Evolutionary conservation across 2,113 vertebrate species (phyloP).

Genomic region (Syngnathoides biaculeatus): DNA sequence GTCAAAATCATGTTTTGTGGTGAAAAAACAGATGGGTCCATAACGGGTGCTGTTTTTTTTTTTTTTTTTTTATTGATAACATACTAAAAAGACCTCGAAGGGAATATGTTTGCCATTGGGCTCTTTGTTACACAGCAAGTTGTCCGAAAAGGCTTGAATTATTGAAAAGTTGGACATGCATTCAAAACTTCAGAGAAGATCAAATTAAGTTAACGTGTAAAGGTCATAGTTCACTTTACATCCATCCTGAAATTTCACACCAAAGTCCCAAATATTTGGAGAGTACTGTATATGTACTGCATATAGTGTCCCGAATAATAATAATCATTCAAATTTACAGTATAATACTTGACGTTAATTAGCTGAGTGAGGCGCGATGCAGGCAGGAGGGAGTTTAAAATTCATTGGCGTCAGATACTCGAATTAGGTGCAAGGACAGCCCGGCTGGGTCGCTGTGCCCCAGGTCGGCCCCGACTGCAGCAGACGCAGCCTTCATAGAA

Average conservation of each 20-base stretch:
- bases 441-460: conserved; percentile 43
- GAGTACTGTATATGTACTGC: background rate
- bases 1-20: no score
- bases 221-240: background rate
- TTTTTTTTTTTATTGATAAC: no score
- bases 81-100: no score
- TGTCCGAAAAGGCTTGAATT: background rate
- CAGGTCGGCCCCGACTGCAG: conserved; percentile 44
- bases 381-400: conserved; percentile 44
- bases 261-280: background rate
- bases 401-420: conserved; percentile 45
- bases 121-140: background rate
- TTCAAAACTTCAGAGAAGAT: background rate
- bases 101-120: conserved; percentile 4
- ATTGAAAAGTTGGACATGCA: background rate
- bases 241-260: background rate
- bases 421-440: conserved; percentile 49
- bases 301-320: conserved; percentile 42
- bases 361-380: conserved; percentile 28
- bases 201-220: background rate
- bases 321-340: conserved; percentile 71
- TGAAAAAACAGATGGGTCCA: no score
- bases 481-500: conserved; percentile 54
- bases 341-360: conserved; percentile 36
- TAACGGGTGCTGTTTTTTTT: no score